Conservation (phyloP, 35 echinoderm and acorn worm species). For the Holothuria glaberrima region DNA sequence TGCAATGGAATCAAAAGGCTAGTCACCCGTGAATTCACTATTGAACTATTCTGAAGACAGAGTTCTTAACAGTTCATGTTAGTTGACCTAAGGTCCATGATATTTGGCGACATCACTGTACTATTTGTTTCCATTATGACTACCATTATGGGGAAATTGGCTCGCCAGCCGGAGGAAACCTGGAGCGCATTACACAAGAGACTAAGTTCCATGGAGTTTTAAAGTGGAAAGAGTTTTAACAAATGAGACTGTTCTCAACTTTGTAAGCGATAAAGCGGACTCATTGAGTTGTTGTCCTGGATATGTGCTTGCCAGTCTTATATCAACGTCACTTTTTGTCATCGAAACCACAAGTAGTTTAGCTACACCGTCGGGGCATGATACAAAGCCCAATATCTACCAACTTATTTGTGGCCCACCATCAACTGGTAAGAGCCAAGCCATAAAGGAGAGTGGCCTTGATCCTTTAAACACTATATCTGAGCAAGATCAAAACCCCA, state of each 20-base stretch:
- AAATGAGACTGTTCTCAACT: background rate
- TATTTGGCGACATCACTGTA: too few species aligned
- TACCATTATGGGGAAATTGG: background rate
- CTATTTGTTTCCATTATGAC: background rate
- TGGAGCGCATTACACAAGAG: background rate
- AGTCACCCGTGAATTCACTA: too few species aligned
- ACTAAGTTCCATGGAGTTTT: background rate
- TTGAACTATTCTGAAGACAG: too few species aligned
- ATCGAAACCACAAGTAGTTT: background rate
- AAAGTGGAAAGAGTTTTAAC: constrained; percentile 18
- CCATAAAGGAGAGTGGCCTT: background rate
- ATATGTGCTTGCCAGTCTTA: background rate
- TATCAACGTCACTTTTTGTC: background rate
- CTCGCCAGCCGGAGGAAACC: background rate
- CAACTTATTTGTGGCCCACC: constrained; percentile 10
- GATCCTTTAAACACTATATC: constrained; percentile 7
- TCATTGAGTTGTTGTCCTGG: constrained; percentile 21
- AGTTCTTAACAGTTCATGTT: too few species aligned
- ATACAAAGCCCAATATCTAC: background rate
- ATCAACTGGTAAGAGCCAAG: constrained; percentile 26
- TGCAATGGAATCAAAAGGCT: too few species aligned
- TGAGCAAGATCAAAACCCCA: background rate
- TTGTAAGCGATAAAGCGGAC: constrained; percentile 1
- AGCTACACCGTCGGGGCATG: background rate
- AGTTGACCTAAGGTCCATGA: too few species aligned